Base-by-base conservation (phyloP, 2,888 invertebrate species). In the Neria commutata region DNA sequence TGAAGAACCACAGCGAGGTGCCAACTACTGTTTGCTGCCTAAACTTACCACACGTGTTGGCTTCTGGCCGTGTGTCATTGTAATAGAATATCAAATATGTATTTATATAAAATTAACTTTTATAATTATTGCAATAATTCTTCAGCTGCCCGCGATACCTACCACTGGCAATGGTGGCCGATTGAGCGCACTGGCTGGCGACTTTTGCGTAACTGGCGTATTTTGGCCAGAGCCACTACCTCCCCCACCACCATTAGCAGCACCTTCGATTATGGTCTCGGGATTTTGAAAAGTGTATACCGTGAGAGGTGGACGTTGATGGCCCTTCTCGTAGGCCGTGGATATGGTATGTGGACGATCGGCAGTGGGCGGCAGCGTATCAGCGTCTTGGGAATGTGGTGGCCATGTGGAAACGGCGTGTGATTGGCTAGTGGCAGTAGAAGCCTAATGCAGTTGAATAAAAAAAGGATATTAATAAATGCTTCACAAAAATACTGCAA, bases 331-430 rank as follows among this genome's bases (percentile, higher is more conserved):
- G 77, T 95, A 95, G 8, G 90, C 94, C 65, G 94, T 90, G 4
- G 95, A 95, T 74, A 96, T 96, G 47, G 96, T 96, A 77, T 96
- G 96, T 1, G 95, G 95, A 63, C 95, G 85, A 66, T 93, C 93
- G 58, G 88, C 89, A 81, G 92, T 88, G 67, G 79, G 77, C 52
- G 77, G 76, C 63, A 77, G 65, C 49, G 76, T 72, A 55, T 76
- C 79, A 61, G 69, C 77, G 67, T 82, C 83, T 72, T 81, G 82
- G 70, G 81, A 79, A 78, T 82, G 83, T 74, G 82, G 81, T 67
- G 82, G 82, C 82, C 82, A 82, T 58, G 82, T 82, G 53, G 83
- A 80, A 6, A 82, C 79, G 55, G 81, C 82, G 53, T 81, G 82
- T 24, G 80, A 78, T 68, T 81, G 83, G 67, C 77, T 80, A 60